Evolutionary conservation across 1,140 invertebrate species (phyloP), one percentile per base, ranked within the genome.

Genomic region (Eueides isabella): DNA sequence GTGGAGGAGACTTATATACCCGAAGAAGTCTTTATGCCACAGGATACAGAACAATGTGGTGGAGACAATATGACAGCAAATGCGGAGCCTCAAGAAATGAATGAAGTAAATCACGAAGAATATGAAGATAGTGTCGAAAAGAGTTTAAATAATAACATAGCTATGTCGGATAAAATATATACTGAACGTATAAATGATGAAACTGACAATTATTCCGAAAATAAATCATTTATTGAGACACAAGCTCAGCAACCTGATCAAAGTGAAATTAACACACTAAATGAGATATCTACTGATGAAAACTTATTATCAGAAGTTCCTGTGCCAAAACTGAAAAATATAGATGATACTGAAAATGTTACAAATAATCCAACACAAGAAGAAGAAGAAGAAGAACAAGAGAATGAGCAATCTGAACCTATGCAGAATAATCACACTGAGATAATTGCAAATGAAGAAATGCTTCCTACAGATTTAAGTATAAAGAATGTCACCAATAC

Each of bases 401-500:
- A 55, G 3, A 55, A 55, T 26, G 48, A 55, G 7, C 48, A 55
- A 55, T 55, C 44, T 30, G 72, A 72, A n/a, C 68, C 74, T 2
- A 72, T 74, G 16, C 31, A 68, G 16, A 71, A 80, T 16, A 64
- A 41, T 14, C 71, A 74, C 19, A 80, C 81, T 14, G 79, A 84
- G 64, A 30, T 77, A 19, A 61, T 72, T 19, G 76, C 73, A 33
- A 82, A 72, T 41, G 89, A 91, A 30, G 91, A 93, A 66, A 82
- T 93, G 62, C 80, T 85, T 65, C 91, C 94, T 1, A 94, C 94
- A 14, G 94, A 95, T 85, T 80, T 94, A 66, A 93, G 90, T 68
- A 81, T 91, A 71, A 93, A 91, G 79, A 78, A 82, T 67, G 71
- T 85, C 7, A 73, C 71, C 41, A 48, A 71, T 11, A 73, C 64